Evolutionary conservation across 2,113 vertebrate species (phyloP).

Genomic region (Psittacara wagleri): DNA sequence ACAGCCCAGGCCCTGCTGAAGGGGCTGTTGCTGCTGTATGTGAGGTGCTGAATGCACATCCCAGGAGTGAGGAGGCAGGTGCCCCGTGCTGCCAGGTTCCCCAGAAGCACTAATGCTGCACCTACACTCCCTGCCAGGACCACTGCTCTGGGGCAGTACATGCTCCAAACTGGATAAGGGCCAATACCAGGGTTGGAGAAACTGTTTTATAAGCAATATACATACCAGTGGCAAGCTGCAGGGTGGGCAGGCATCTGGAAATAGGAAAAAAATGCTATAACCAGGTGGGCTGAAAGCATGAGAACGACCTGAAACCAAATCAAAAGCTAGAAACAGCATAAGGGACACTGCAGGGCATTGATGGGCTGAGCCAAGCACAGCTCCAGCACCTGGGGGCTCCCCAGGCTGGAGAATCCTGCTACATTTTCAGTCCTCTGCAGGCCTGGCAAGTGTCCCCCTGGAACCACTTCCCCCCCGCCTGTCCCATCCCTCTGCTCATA

Average conservation of each 20-base stretch:
- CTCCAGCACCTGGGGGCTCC: background rate
- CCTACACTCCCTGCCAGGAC: accelerated
- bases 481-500: background rate
- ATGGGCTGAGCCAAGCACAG: background rate
- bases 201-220: background rate
- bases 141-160: background rate
- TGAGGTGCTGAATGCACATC: accelerated
- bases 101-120: background rate
- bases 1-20: background rate
- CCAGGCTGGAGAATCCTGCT: background rate
- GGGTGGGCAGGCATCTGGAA: background rate
- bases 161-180: background rate
- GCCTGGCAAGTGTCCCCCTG: background rate
- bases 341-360: background rate
- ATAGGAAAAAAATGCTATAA: background rate
- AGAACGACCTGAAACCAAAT: background rate
- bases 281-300: background rate
- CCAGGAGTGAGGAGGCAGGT: background rate
- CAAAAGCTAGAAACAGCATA: background rate
- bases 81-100: background rate
- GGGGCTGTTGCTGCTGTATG: background rate
- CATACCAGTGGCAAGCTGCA: background rate
- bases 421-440: background rate
- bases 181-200: background rate
- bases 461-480: background rate